phyloP scores from a whole-genome alignment of 2,888 invertebrate genomes.

The Noctua pronuba region DNA sequence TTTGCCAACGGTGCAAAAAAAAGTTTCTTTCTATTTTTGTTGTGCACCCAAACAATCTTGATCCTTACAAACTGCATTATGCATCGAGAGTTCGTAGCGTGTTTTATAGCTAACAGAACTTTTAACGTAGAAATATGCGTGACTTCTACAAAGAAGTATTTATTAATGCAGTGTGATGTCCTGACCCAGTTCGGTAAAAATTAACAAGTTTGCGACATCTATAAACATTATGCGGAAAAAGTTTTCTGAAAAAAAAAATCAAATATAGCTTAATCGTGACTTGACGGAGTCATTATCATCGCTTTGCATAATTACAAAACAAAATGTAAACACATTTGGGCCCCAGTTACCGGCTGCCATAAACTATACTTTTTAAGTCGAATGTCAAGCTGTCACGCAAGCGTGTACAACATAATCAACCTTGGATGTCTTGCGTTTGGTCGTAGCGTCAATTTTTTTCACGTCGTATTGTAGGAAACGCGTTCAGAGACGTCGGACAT shows the following conservation, averaged over 20 bases:
- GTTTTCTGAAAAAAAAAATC: constrained; percentile 67
- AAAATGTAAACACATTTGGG: constrained; percentile 79
- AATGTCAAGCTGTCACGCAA: constrained; percentile 86
- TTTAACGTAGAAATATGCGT: constrained; percentile 1
- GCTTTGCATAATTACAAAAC: constrained; percentile 80
- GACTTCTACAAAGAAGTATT: constrained; percentile 35
- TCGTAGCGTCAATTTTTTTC: constrained; percentile 70
- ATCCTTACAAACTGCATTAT: constrained; percentile 66
- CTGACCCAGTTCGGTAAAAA: constrained; percentile 62
- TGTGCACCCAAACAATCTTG: constrained; percentile 73
- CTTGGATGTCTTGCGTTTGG: constrained; percentile 56
- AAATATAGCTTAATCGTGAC: constrained; percentile 76
- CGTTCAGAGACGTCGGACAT: constrained; percentile 24
- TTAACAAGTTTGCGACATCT: constrained; percentile 50
- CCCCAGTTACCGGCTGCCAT: constrained; percentile 71
- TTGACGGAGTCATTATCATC: constrained; percentile 76
- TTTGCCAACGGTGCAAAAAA: constrained; percentile 89
- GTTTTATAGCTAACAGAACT: neutral
- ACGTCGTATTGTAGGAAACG: constrained; percentile 51
- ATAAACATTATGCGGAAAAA: constrained; percentile 60
- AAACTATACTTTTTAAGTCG: constrained; percentile 77
- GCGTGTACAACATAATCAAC: constrained; percentile 76
- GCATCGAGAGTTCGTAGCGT: neutral
- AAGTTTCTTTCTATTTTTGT: constrained; percentile 79
- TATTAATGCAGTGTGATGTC: constrained; percentile 34